phyloP scores from a whole-genome alignment of 1,140 invertebrate species.

The Uloborus diversus region DNA sequence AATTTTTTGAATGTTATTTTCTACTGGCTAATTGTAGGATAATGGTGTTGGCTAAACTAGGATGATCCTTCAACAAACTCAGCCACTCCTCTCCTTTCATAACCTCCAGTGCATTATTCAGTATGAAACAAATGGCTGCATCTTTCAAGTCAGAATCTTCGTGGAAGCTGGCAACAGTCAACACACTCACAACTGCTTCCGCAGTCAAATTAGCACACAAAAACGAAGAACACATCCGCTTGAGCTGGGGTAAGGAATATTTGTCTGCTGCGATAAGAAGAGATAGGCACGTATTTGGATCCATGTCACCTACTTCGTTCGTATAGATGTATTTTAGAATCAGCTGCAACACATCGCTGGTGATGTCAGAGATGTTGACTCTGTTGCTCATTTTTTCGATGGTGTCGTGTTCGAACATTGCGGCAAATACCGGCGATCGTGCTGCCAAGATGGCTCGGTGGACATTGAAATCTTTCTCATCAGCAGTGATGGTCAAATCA shows the following conservation, averaged over 20 bases:
- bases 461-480: constrained; percentile 39
- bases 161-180: background rate
- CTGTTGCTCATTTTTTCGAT: constrained; percentile 43
- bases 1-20: too few relatives aligned
- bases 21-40: constrained; percentile 23
- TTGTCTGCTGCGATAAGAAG: constrained; percentile 25
- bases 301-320: background rate
- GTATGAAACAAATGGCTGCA: constrained; percentile 5
- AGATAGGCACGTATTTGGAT: background rate
- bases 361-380: constrained; percentile 49
- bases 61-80: constrained; percentile 18
- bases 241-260: constrained; percentile 10
- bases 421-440: constrained; percentile 60
- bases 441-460: constrained; percentile 59
- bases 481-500: constrained; percentile 29
- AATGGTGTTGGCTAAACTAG: constrained; percentile 11
- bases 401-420: constrained; percentile 59
- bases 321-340: constrained; percentile 52
- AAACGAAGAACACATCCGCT: background rate
- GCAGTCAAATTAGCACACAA: background rate
- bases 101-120: constrained; percentile 18
- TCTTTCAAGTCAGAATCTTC: constrained; percentile 8
- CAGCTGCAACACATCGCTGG: constrained; percentile 20
- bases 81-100: constrained; percentile 34
- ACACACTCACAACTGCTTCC: constrained; percentile 9